Base-by-base conservation (phyloP, 2,113 vertebrate genomes). In the Nesoenas mayeri region DNA sequence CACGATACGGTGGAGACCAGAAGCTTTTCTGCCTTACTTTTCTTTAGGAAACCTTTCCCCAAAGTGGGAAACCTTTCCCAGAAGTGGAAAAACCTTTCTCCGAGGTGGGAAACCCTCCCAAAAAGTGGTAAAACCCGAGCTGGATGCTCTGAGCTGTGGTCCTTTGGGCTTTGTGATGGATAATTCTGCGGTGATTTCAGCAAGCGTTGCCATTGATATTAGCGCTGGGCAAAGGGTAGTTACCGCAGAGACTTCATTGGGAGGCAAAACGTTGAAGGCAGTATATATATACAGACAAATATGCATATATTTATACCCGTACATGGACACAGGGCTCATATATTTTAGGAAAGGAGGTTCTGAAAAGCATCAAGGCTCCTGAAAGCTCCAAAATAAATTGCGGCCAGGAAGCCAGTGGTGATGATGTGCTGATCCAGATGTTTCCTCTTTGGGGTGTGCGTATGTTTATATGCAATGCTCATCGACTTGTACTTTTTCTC, bases 171-270 rank as follows among this genome's bases (percentile, higher is more conserved):
- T 8, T 79, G 44, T 6, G 20, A 8, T 54, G 62, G 36, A 69
- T 34, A 36, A 44, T 38, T 60, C 44, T 44, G 44, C 17, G 28
- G 20, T 48, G 51, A 6, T 89, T 77, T 82, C 19, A 25, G 4
- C 13, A 36, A 66, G 44, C 25, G 53, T 60, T 36, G 29, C 40
- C 72, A 42, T 36, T 15, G 78, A 34, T 70, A 16, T 48, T 16
- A 2, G 15, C 11, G 29, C 64, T 73, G 29, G 47, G 32, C 78
- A 61, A 48, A 28, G 42, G 38, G 38, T 53, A 31, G 12, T 44
- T 24, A 13, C 34, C 4, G 2, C 0, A 0, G 3, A 56, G 79
- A 15, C 28, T 62, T 67, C 2, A 1, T 1, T 47, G 57, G 38
- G 61, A 38, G n/a, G 29, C 81, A 51, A 28, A 44, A 28, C 2